Evolutionary conservation across 2,113 vertebrate species (phyloP).

Genomic region (Parotia lawesii): DNA sequence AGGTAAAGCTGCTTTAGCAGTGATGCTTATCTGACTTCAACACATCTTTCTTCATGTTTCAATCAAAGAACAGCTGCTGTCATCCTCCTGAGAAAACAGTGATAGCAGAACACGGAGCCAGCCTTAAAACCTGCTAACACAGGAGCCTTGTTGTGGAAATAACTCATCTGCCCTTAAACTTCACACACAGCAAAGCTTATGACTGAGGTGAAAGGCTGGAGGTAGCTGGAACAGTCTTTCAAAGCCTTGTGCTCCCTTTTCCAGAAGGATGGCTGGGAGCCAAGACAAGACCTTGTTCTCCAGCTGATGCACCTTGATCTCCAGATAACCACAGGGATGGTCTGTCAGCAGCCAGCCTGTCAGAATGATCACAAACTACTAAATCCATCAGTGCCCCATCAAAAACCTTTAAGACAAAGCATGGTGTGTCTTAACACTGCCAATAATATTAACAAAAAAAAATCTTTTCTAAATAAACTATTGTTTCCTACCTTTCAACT

Average conservation of each 20-base stretch:
- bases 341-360: not conserved
- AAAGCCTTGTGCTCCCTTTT: not conserved
- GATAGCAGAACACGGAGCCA: not conserved
- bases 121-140: constrained; percentile 11
- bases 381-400: not conserved
- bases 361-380: not conserved
- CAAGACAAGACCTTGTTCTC: not conserved
- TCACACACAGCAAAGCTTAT: not conserved
- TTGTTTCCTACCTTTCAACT: not conserved
- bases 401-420: not conserved
- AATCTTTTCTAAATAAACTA: not conserved
- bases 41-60: constrained; percentile 76
- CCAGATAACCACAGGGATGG: not conserved
- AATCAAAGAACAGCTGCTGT: constrained; percentile 70
- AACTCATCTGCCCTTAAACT: constrained; percentile 13
- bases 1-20: constrained; percentile 66
- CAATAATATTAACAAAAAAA: not conserved
- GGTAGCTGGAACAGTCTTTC: not conserved
- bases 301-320: not conserved
- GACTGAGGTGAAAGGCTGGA: not conserved
- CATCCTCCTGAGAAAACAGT: constrained; percentile 7
- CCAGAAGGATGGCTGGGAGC: not conserved
- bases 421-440: not conserved
- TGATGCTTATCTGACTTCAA: constrained; percentile 70
- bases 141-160: constrained; percentile 36